A percentile compares a stretch with the other conserved stretches of the same genome.
These are phyloP conservation scores for Diadophis punctatus DNA, from an alignment of 2,113 vertebrate genomes.

Conservation along the genomic window DNA sequence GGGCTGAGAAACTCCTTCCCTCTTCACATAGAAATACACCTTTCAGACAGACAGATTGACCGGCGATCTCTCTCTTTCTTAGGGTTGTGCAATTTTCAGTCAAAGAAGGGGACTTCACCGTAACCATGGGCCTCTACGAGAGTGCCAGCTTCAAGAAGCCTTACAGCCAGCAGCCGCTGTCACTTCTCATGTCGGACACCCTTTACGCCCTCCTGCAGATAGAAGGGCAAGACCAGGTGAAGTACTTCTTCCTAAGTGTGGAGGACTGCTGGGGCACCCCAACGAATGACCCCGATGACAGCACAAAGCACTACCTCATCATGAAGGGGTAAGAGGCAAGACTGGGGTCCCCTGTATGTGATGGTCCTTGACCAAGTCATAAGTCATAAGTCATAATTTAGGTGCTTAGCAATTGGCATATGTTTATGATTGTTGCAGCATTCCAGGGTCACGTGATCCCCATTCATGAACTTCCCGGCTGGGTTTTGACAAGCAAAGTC, in stretches of 20 bases:
- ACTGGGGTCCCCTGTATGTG: not conserved
- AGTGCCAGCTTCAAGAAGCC: slow-evolving; percentile 43
- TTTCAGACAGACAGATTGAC: not conserved
- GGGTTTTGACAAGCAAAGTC: too few species aligned
- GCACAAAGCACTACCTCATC: slow-evolving; percentile 38
- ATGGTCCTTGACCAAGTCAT: too few species aligned
- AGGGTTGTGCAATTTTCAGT: slow-evolving; percentile 55
- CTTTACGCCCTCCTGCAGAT: slow-evolving; percentile 59
- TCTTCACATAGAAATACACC: not conserved
- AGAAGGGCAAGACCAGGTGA: slow-evolving; percentile 51
- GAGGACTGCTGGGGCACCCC: slow-evolving; percentile 66
- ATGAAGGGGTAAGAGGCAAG: slow-evolving; percentile 52
- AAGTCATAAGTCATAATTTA: too few species aligned
- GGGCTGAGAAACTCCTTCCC: not conserved
- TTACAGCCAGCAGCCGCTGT: not conserved
- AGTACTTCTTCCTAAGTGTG: slow-evolving; percentile 53
- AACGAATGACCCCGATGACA: not conserved
- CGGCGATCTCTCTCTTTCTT: not conserved
- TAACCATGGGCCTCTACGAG: slow-evolving; percentile 59
- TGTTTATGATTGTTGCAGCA: too few species aligned
- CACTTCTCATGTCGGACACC: not conserved
- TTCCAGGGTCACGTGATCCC: too few species aligned
- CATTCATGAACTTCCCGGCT: too few species aligned
- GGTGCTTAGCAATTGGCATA: too few species aligned
- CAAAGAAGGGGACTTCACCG: slow-evolving; percentile 58